Evolutionary conservation across 2,797 vertebrate genomes (phyloP).

Genomic region (Rhadinocentrus ornatus): DNA sequence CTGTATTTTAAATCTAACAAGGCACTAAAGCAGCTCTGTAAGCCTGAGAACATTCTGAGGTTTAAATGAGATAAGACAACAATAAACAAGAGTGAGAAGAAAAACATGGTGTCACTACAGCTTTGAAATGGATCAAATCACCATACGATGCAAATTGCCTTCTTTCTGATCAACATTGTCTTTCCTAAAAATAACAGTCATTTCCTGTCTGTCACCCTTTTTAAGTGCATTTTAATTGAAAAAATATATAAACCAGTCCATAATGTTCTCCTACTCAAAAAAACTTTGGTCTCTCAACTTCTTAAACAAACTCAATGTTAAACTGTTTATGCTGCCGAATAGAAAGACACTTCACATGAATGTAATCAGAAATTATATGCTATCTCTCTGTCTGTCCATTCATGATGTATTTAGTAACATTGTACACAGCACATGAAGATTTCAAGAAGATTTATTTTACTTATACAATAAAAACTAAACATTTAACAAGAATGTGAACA

Average conservation of each 20-base stretch:
- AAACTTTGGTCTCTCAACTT: slow-evolving; percentile 23
- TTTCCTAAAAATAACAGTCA: slow-evolving; percentile 67
- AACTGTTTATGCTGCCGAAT: not conserved
- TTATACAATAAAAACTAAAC: not conserved
- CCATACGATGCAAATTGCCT: slow-evolving; percentile 50
- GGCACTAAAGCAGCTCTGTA: slow-evolving; percentile 37
- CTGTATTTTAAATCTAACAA: slow-evolving; percentile 43
- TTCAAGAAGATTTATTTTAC: not conserved
- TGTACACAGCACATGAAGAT: not conserved
- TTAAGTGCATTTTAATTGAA: slow-evolving; percentile 31
- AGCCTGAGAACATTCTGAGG: slow-evolving; percentile 59
- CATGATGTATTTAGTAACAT: not conserved
- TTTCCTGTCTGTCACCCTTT: slow-evolving; percentile 16
- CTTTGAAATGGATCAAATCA: slow-evolving; percentile 75
- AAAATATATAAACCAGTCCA: slow-evolving; percentile 36
- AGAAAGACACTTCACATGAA: not conserved
- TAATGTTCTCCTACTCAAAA: slow-evolving; percentile 20
- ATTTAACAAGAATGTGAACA: slow-evolving; percentile 27
- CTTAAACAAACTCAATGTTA: slow-evolving; percentile 14
- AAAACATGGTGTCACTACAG: slow-evolving; percentile 32
- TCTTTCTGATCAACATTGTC: slow-evolving; percentile 58
- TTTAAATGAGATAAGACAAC: slow-evolving; percentile 57
- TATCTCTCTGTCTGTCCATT: not conserved
- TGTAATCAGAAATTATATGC: not conserved
- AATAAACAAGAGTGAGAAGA: slow-evolving; percentile 53